These are phyloP conservation scores for Drosophila parthenogenetica DNA, from an alignment of 2,888 invertebrate species.

Conservation along the genomic window DNA sequence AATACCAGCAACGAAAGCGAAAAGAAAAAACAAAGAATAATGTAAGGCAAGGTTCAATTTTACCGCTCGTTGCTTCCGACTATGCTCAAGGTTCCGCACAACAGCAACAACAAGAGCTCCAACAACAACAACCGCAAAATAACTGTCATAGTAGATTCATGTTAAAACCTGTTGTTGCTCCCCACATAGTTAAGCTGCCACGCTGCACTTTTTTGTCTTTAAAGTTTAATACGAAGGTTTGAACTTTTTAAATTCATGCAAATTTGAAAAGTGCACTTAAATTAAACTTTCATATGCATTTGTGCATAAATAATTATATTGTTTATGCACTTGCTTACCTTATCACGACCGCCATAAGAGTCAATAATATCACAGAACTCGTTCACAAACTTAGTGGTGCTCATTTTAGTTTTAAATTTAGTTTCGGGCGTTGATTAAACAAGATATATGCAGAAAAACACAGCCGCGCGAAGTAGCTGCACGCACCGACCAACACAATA, in stretches of 20 bases:
- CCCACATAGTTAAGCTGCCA: slow-evolving; percentile 40
- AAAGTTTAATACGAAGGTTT: neutral
- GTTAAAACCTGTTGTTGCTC: slow-evolving; percentile 52
- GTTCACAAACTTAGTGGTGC: slow-evolving; percentile 81
- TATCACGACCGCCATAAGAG: slow-evolving; percentile 94
- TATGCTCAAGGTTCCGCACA: slow-evolving; percentile 28
- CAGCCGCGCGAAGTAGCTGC: slow-evolving; percentile 35
- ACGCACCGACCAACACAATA: slow-evolving; percentile 36
- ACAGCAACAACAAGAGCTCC: slow-evolving; percentile 3
- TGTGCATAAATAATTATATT: neutral
- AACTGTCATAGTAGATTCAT: slow-evolving; percentile 7
- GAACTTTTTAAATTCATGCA: neutral
- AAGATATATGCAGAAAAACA: slow-evolving; percentile 2
- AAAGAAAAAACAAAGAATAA: slow-evolving; percentile 25
- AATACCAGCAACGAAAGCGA: slow-evolving; percentile 6
- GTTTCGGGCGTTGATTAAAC: neutral
- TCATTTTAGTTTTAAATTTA: slow-evolving; percentile 56
- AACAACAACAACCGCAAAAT: slow-evolving; percentile 15
- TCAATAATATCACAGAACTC: slow-evolving; percentile 91
- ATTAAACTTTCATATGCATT: neutral
- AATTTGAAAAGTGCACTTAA: slow-evolving; percentile 4
- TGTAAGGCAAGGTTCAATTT: slow-evolving; percentile 61
- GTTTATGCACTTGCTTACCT: slow-evolving; percentile 86
- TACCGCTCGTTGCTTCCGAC: slow-evolving; percentile 43
- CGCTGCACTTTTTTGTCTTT: slow-evolving; percentile 39